Evolutionary conservation across 2,797 vertebrate species (phyloP), one percentile per base, ranked within the genome.

Genomic region (Leptatherina wallacei): DNA sequence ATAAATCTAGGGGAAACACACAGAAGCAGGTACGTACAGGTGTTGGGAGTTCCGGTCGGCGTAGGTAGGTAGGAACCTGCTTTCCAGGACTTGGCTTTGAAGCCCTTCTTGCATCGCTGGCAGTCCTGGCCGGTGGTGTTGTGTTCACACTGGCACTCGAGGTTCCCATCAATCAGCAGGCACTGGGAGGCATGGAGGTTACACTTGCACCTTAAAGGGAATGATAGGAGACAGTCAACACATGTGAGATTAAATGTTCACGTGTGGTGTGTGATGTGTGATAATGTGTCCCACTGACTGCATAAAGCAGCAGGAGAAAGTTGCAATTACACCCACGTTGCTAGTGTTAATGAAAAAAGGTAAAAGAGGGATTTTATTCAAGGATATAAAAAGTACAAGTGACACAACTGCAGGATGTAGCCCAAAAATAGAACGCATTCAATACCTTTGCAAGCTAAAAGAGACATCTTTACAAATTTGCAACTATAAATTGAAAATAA

Each of bases 111-210:
- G 94, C 98, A 99, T 88, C 94, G 95, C 91, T 97, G 96, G 0
- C 98, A 99, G 94, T 99, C 98, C 79, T 96, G 97, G 55, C 98
- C 98, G 0, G 98, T 98, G 85, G 98, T 99, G 94, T 99, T 99
- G 94, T 99, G 98, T 81, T 99, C 98, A 4, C 98, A 99, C 92
- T 97, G 96, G 2, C 98, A 99, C 94, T 98, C 96, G 35, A 99
- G 95, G 89, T 95, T 96, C 80, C 97, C 97, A 7, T 99, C 97
- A 18, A 89, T 93, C 86, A 95, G 94, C 60, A 95, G 94, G 93
- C 98, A 99, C 92, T 96, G 95, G 78, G 95, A 97, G 67, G 97
- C 95, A 0, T 99, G 98, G 80, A 99, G 96, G 94, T 99, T 99
- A 90, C 98, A 99, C 86, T 99, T 99, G 85, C 98, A 99, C 94